Conservation (phyloP, 2,797 vertebrate genomes). For the Leptoclinus maculatus region DNA sequence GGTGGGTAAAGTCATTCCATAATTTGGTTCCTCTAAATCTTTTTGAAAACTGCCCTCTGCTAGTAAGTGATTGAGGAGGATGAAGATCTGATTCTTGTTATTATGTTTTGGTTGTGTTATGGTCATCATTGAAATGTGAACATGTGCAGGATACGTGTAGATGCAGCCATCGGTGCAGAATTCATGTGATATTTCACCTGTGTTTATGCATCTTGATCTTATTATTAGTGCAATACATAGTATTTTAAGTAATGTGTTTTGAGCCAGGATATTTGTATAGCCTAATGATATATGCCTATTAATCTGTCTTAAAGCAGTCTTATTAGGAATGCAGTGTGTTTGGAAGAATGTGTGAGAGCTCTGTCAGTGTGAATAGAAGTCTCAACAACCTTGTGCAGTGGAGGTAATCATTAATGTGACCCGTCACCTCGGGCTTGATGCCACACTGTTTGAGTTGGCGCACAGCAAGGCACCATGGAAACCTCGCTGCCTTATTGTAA, state of each 20-base stretch:
- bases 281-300: background rate
- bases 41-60: no score
- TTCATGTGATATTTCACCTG: background rate
- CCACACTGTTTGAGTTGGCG: constrained; percentile 1
- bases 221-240: background rate
- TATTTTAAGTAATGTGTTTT: background rate
- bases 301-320: background rate
- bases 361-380: background rate
- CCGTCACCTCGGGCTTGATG: background rate
- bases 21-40: no score
- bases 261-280: background rate
- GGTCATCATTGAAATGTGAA: no score
- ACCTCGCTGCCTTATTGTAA: background rate
- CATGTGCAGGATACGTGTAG: background rate
- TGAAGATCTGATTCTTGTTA: background rate
- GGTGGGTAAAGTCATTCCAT: no score
- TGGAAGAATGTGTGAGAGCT: background rate
- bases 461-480: background rate
- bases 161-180: background rate
- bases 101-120: background rate
- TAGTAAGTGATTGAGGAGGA: no score
- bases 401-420: constrained; percentile 22
- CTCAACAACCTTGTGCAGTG: background rate
- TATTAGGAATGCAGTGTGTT: background rate
- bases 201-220: no score